Evolutionary conservation across 2,888 invertebrate species (phyloP), one percentile per base, ranked within the genome.

Genomic region (Eupeodes latifasciatus): DNA sequence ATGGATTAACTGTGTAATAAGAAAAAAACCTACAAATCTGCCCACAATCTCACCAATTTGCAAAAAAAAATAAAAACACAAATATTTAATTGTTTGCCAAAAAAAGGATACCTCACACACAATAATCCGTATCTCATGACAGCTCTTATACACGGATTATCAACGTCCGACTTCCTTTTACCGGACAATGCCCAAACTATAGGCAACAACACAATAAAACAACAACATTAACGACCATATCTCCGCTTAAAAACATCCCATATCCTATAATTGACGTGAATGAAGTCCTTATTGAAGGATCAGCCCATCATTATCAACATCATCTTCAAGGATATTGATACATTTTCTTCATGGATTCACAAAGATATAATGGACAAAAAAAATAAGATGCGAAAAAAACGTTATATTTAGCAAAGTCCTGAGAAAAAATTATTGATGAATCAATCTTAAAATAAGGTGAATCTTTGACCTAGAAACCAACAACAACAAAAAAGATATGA

Each of bases 91-190:
- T 64, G 44, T 78, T 55, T 47, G 40, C 40, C 40, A 55, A 16
- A 51, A 55, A 47, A 14, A 44, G 71, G 53, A 84, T 77, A 81
- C 85, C 85, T 59, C 80, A 87, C 87, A 87, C 81, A 86, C 84
- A 84, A 16, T 84, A 84, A 84, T 84, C 84, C 67, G 53, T 77
- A 87, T 84, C 80, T 87, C 87, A 87, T 87, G 84, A 84, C 87
- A 87, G 84, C 80, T 84, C 84, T 74, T 80, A 80, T 64, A 82
- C 19, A 49, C 71, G 72, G 84, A 87, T 87, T 87, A 87, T 55
- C 80, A 67, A 87, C 67, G 87, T 87, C 83, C 87, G 84, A 80
- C 84, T 83, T 84, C 87, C 84, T 84, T 76, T 77, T 55, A 66
- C 72, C 74, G 79, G 83, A 80, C 83, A 83, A 83, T 44, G 57